Base-by-base conservation (phyloP, 2,113 vertebrate genomes). In the Toxostoma redivivum region DNA sequence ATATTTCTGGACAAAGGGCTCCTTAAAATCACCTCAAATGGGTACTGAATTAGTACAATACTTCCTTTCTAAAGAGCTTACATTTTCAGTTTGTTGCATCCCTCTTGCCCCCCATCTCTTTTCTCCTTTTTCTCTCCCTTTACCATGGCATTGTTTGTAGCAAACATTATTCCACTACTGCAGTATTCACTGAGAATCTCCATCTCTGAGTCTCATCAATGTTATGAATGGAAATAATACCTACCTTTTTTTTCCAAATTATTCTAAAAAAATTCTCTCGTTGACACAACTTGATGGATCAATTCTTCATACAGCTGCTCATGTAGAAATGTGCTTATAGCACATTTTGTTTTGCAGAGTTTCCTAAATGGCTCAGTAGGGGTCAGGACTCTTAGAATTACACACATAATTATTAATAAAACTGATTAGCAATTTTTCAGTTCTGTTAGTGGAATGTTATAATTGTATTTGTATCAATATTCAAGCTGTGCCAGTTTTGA, bases 401-500 rank as follows among this genome's bases (percentile, higher is more conserved):
- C 54, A 83, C 67, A 83, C 67, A 58, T 81, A 77, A 90, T 94
- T 94, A 90, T 94, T 96, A 97, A 94, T 93, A 93, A 92, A 94
- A 88, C 86, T 86, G 76, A 96, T 86, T 81, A 40, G 15, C 86
- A 90, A 82, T 94, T 94, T 95, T 90, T 93, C 82, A 92, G 62
- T 90, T 92, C 71, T 70, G 35, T 85, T 95, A 88, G 58, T 3
- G 2, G 42, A 56, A 83, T 93, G 33, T 50, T 93, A 69, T 94
- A 95, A 94, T 95, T 93, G 86, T 83, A 92, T 92, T 97, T 95
- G 64, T 95, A 97, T 95, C 94, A 96, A 93, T 94, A 97, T 93
- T 96, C 96, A 97, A 97, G 86, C 94, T 97, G 96, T 88, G 94
- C 38, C 71, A 48, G 71, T 86, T 90, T 73, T 92, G 92, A 95